Conservation (phyloP, 2,797 vertebrate genomes). For the Cygnus olor region DNA sequence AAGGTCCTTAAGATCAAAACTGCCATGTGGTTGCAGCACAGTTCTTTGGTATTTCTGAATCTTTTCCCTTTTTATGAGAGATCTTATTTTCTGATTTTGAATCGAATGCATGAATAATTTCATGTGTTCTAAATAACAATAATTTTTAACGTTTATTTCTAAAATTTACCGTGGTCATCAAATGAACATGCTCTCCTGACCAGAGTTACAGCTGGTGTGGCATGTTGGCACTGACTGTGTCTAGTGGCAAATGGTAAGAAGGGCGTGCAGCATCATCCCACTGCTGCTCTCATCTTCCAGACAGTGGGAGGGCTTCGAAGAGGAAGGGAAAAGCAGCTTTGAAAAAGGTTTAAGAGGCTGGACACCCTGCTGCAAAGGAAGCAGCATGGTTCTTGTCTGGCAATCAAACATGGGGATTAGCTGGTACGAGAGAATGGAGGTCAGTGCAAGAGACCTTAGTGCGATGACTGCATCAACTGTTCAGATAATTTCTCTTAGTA, state of each 20-base stretch:
- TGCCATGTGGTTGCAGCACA: background rate
- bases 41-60: background rate
- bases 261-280: background rate
- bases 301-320: background rate
- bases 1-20: background rate
- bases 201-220: background rate
- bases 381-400: background rate
- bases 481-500: background rate
- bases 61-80: background rate
- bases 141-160: background rate
- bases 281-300: background rate
- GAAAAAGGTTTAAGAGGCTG: background rate
- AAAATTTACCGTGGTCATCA: background rate
- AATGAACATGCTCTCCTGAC: background rate
- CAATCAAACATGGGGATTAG: background rate
- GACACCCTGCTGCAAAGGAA: background rate
- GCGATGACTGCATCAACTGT: background rate
- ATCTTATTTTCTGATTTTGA: conserved; percentile 27
- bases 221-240: background rate
- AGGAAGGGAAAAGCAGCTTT: background rate
- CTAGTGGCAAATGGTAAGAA: background rate
- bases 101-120: background rate
- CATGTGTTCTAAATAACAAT: background rate
- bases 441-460: background rate
- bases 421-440: background rate